phyloP scores from a whole-genome alignment of 1,140 invertebrate genomes.

The Euura lappo region DNA sequence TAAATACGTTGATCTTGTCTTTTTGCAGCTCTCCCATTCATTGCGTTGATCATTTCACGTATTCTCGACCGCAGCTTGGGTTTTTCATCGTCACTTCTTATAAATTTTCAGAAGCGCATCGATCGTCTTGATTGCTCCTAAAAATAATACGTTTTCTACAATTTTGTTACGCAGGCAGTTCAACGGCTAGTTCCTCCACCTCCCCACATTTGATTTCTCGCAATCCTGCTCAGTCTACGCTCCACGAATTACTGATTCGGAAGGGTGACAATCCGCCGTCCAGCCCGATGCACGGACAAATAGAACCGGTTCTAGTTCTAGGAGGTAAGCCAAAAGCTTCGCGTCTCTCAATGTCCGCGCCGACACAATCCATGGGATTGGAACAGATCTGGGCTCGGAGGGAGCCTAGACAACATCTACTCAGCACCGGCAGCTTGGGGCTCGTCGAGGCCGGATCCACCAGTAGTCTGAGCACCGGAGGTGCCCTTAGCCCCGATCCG shows the following conservation, averaged over 20 bases:
- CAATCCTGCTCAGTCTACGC: constrained; percentile 54
- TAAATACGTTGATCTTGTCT: too few relatives aligned
- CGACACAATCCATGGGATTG: constrained; percentile 76
- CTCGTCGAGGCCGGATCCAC: constrained; percentile 80
- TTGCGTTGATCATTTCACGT: background rate
- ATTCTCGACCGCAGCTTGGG: background rate
- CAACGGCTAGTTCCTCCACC: constrained; percentile 56
- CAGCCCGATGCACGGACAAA: constrained; percentile 46
- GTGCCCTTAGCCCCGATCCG: constrained; percentile 77
- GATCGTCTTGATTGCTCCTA: too few relatives aligned
- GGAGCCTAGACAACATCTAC: constrained; percentile 82
- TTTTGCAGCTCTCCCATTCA: too few relatives aligned
- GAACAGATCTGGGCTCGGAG: constrained; percentile 84
- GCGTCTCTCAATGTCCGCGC: constrained; percentile 81
- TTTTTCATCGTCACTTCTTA: background rate
- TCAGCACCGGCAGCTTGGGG: constrained; percentile 82
- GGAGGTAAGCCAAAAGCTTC: constrained; percentile 62
- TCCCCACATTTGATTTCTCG: constrained; percentile 46
- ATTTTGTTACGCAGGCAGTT: constrained; percentile 42
- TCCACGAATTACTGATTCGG: constrained; percentile 74
- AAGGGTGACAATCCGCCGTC: constrained; percentile 59
- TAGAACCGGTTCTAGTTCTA: constrained; percentile 50
- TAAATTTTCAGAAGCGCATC: background rate
- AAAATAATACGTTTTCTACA: background rate
- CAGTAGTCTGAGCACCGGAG: constrained; percentile 85